Conservation (phyloP, 2,888 invertebrate genomes). For the Helicoverpa assulta region DNA sequence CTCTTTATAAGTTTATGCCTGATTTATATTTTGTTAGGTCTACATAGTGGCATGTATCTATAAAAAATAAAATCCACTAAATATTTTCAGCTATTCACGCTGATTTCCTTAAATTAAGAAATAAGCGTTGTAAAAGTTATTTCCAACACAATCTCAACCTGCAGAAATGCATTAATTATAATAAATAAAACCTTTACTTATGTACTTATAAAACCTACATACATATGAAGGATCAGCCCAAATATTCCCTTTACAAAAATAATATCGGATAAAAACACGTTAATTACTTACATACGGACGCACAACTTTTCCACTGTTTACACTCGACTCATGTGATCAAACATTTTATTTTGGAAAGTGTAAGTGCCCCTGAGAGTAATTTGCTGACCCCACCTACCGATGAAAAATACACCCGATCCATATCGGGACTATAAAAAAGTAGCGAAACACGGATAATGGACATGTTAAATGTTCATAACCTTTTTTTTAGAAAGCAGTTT, state of each 20-base stretch:
- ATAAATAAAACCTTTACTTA: too few relatives aligned
- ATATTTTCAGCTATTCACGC: too few relatives aligned
- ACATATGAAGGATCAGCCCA: neutral
- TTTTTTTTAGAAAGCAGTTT: too few relatives aligned
- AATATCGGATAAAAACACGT: conserved; percentile 7
- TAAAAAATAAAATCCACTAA: too few relatives aligned
- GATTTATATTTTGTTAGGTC: too few relatives aligned
- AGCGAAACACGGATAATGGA: conserved; percentile 52
- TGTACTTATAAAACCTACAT: too few relatives aligned
- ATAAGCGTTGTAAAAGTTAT: too few relatives aligned
- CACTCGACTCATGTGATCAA: conserved; percentile 42
- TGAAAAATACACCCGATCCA: conserved; percentile 64
- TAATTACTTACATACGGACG: conserved; percentile 19
- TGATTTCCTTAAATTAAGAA: too few relatives aligned
- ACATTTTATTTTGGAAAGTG: conserved; percentile 51
- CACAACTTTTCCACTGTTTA: conserved; percentile 35
- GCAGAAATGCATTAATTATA: too few relatives aligned
- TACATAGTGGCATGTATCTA: too few relatives aligned
- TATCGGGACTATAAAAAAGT: conserved; percentile 56
- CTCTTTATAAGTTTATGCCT: too few relatives aligned
- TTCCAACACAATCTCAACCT: too few relatives aligned
- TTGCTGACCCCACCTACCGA: conserved; percentile 62
- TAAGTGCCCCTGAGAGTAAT: conserved; percentile 55
- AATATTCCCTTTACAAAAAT: conserved; percentile 6
- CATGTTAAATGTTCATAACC: conserved; percentile 28